Conservation (phyloP, 2,797 vertebrate genomes). For the Anas bernieri region DNA sequence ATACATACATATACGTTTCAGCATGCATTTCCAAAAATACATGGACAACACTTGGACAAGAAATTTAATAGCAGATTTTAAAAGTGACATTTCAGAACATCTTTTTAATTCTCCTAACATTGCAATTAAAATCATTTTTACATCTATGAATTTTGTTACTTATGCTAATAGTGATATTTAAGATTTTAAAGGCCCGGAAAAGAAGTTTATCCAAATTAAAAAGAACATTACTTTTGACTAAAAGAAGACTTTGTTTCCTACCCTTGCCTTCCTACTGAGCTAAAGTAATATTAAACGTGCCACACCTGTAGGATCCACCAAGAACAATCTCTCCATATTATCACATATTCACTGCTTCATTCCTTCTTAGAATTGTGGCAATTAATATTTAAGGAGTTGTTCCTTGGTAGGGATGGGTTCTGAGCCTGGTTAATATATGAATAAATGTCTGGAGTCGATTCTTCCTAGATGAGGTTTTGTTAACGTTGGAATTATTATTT, state of each 20-base stretch:
- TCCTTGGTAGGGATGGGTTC: background rate
- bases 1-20: background rate
- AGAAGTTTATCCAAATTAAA: background rate
- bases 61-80: background rate
- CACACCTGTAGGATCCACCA: background rate
- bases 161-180: background rate
- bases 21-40: background rate
- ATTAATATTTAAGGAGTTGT: background rate
- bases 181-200: background rate
- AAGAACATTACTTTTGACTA: background rate
- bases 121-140: background rate
- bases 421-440: background rate
- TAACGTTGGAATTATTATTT: background rate
- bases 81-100: background rate
- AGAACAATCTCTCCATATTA: background rate
- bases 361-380: background rate
- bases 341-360: background rate
- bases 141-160: background rate
- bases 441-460: background rate
- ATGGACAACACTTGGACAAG: background rate
- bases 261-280: background rate
- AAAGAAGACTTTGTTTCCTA: background rate
- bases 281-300: background rate
- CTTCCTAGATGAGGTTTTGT: background rate
- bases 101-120: background rate